Conservation (phyloP, 2,888 invertebrate species). For the Peribatodes rhomboidaria region DNA sequence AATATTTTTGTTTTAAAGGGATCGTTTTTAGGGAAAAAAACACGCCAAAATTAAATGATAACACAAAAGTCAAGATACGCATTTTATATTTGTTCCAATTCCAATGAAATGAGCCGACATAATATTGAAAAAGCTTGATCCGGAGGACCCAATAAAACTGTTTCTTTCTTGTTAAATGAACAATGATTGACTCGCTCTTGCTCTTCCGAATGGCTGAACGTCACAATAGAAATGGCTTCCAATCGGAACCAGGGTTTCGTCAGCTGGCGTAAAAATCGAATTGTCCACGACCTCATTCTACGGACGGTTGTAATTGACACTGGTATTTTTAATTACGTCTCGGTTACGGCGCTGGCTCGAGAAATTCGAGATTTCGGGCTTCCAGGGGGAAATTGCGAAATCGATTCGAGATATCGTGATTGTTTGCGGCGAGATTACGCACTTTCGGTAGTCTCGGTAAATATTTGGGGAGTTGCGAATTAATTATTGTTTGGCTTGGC, state of each 20-base stretch:
- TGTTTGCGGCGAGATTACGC: constrained; percentile 36
- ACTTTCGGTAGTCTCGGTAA: constrained; percentile 6
- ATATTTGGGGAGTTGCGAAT: constrained; percentile 27
- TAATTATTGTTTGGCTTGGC: constrained; percentile 13
- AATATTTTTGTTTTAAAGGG: constrained; percentile 3
- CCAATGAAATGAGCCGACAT: too few relatives aligned
- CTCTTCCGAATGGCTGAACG: not conserved
- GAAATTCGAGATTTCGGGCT: constrained; percentile 45
- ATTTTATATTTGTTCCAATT: too few relatives aligned
- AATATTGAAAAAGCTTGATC: not conserved
- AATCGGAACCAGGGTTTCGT: constrained; percentile 5
- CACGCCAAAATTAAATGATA: not conserved
- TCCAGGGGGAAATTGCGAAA: constrained; percentile 41
- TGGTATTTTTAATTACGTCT: constrained; percentile 63
- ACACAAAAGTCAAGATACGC: too few relatives aligned
- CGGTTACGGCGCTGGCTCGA: constrained; percentile 46
- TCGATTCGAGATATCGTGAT: constrained; percentile 43
- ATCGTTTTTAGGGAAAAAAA: not conserved
- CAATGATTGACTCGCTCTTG: not conserved
- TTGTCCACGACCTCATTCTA: constrained; percentile 60
- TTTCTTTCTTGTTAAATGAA: not conserved
- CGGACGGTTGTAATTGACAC: constrained; percentile 55
- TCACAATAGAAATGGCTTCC: constrained; percentile 2
- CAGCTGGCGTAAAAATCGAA: constrained; percentile 49
- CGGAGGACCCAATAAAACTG: not conserved